Percentiles rank a stretch among this genome's conserved stretches.
These are phyloP conservation scores for Noctua janthe DNA, from an alignment of 2,888 invertebrate species.

Conservation along the genomic window DNA sequence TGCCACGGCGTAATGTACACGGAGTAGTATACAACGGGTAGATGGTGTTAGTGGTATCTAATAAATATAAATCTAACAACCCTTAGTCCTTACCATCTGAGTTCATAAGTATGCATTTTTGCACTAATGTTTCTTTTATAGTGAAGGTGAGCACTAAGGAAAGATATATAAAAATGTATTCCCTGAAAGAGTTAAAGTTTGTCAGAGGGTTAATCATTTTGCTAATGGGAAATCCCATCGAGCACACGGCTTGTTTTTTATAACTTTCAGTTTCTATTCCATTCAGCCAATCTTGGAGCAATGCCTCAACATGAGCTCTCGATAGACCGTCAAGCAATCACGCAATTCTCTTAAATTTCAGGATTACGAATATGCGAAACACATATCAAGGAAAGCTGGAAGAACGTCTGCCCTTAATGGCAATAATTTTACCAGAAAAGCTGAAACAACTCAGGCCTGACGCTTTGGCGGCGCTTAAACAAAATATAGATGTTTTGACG, in stretches of 20 bases:
- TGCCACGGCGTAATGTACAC: no score
- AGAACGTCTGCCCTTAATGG: conserved; percentile 97
- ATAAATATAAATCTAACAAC: no score
- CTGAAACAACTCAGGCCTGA: conserved; percentile 91
- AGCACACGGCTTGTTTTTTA: no score
- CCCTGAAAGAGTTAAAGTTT: no score
- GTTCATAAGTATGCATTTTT: no score
- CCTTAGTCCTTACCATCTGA: no score
- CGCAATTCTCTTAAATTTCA: conserved; percentile 70
- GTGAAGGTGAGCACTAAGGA: no score
- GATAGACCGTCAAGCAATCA: neutral
- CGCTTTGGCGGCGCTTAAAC: conserved; percentile 91
- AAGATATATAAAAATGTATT: no score
- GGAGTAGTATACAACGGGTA: no score
- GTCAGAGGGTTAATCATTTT: neutral
- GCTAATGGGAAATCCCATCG: neutral
- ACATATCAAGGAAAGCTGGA: conserved; percentile 97
- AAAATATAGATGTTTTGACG: conserved; percentile 93
- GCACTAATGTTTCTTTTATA: no score
- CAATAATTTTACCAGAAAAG: conserved; percentile 93
- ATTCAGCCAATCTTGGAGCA: neutral
- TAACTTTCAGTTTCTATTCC: no score
- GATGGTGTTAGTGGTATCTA: no score
- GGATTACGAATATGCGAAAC: conserved; percentile 94
- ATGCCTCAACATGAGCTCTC: neutral